Evolutionary conservation across 1,140 invertebrate genomes (phyloP).

Genomic region (Frieseomelitta varia): DNA sequence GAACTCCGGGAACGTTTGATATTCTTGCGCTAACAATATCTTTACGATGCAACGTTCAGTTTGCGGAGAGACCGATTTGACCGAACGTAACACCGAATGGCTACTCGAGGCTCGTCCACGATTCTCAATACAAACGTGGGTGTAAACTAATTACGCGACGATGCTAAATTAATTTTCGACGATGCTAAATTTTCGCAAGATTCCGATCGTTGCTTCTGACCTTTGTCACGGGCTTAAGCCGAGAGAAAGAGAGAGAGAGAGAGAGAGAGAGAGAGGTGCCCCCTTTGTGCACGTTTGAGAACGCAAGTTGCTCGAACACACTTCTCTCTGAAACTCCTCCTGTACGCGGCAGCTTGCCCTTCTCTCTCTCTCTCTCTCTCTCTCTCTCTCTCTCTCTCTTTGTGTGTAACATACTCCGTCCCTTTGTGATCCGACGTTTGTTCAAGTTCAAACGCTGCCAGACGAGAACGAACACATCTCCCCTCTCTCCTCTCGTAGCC

Average conservation of each 20-base stretch:
- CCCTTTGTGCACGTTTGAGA: constrained; percentile 24
- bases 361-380: too few relatives aligned
- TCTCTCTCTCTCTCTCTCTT: too few relatives aligned
- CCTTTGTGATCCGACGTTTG: constrained; percentile 44
- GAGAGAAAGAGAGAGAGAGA: background rate
- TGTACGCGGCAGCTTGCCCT: background rate
- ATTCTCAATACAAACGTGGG: too few relatives aligned
- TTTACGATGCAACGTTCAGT: too few relatives aligned
- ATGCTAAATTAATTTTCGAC: constrained; percentile 47
- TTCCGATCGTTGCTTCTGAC: constrained; percentile 47
- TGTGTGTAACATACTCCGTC: background rate
- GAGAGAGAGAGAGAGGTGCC: background rate
- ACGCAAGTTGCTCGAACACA: constrained; percentile 17
- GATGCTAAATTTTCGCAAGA: constrained; percentile 47
- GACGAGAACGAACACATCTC: background rate
- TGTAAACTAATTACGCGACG: constrained; percentile 41
- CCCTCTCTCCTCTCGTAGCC: too few relatives aligned
- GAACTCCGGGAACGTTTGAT: too few relatives aligned
- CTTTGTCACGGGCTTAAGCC: constrained; percentile 36
- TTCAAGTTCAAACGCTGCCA: constrained; percentile 38
- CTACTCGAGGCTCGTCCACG: too few relatives aligned
- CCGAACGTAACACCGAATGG: too few relatives aligned
- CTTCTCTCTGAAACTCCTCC: constrained; percentile 20
- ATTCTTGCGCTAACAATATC: too few relatives aligned
- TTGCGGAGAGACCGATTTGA: too few relatives aligned